phyloP scores from a whole-genome alignment of 2,113 vertebrate genomes.

The Dicerorhinus sumatrensis region DNA sequence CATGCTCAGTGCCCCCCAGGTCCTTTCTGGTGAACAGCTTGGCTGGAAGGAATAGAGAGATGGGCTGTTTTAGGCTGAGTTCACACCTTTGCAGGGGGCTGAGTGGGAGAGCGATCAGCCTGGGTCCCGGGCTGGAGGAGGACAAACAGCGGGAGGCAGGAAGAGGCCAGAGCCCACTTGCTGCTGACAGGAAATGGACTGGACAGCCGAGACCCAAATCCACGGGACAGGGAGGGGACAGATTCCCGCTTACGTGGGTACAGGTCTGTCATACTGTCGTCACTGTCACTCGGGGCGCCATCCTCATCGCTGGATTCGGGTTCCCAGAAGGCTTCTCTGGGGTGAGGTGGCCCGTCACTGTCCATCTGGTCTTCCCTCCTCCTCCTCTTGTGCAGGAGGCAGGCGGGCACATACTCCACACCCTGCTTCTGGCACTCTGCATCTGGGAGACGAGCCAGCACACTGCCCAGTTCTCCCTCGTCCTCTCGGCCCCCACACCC shows the following conservation, averaged over 20 bases:
- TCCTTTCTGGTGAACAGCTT: conserved; percentile 83
- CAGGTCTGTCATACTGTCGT: conserved; percentile 96
- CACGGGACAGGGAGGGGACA: accelerated
- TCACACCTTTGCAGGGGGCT: neutral
- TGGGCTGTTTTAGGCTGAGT: neutral
- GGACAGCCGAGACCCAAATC: accelerated
- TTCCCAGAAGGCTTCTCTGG: conserved; percentile 87
- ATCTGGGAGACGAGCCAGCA: conserved; percentile 84
- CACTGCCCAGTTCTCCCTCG: accelerated
- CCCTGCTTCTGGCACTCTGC: conserved; percentile 91
- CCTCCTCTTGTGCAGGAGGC: conserved; percentile 85
- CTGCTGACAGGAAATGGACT: accelerated
- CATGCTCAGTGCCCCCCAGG: neutral
- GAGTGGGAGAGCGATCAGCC: neutral
- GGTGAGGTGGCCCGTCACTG: neutral
- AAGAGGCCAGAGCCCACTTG: neutral
- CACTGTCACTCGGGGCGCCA: conserved; percentile 82
- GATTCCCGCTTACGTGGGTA: conserved; percentile 91
- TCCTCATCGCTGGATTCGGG: conserved; percentile 86
- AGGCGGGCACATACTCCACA: conserved; percentile 89
- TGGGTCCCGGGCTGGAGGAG: neutral
- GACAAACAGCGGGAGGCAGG: accelerated
- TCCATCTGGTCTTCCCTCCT: conserved; percentile 28
- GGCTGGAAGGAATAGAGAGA: conserved; percentile 69
- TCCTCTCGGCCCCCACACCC: accelerated